Evolutionary conservation across 2,888 invertebrate species (phyloP), one percentile per base, ranked within the genome.

Genomic region (Anthophora plumipes): DNA sequence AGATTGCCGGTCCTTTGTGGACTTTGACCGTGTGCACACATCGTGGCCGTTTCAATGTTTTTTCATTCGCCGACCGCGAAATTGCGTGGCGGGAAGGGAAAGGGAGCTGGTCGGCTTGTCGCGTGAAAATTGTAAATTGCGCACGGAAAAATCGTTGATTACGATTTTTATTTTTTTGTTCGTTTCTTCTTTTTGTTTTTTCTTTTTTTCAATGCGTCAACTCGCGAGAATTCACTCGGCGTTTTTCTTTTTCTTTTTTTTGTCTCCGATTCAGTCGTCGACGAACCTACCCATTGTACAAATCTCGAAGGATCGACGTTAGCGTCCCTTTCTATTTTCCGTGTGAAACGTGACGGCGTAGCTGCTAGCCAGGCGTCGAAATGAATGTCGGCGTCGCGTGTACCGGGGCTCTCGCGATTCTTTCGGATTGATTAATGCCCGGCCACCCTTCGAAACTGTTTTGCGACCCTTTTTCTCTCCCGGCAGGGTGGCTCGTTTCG

Each of bases 361-460:
- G 64, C 41, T 31, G 71, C 43, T n/a, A 57, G 39, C 11, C 31
- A 31, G 31, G 43, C 37, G n/a, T 71, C 9, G 72, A 54, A 57
- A 57, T 48, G 73, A 76, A 50, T 37, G 55, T 5, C 50, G 9
- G 17, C 20, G 9, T 31, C 14, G 22, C 50, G 22, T 9, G 46
- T 55, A 20, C 17, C 37, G 37, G 52, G 60, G 20, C 43, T 60
- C 31, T 59, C 64, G 43, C 89, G 82, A 85, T 87, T 88, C 85
- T 84, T 87, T 88, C 77, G 66, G 80, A 85, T 86, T 86, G 88
- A 89, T 89, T 88, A 88, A 90, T 88, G 84, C 85, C 43, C 9
- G 52, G 70, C 70, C 78, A 74, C 86, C 85, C 87, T 63, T 78
- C 77, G 71, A 80, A 87, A 87, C 87, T 68, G 79, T 87, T 84